phyloP scores from a whole-genome alignment of 1,140 invertebrate species.

The Helicoverpa armigera region DNA sequence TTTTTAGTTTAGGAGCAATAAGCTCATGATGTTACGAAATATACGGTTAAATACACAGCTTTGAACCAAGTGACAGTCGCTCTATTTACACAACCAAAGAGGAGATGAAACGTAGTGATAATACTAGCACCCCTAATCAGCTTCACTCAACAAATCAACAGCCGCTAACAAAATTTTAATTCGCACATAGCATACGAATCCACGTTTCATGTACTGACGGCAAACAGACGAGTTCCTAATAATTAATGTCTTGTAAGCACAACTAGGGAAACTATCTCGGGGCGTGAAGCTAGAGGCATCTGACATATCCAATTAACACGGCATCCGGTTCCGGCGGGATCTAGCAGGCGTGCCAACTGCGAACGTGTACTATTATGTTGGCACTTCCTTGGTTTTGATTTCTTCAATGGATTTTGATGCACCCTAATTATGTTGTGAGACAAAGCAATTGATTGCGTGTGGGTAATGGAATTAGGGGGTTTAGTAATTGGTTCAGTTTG shows the following conservation, averaged over 20 bases:
- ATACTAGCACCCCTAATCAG: too few relatives aligned
- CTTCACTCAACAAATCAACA: background rate
- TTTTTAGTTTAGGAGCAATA: too few relatives aligned
- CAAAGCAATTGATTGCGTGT: background rate
- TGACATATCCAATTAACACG: constrained; percentile 85
- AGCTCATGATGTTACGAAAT: too few relatives aligned
- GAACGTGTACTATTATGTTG: constrained; percentile 50
- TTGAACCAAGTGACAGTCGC: too few relatives aligned
- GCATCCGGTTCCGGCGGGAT: constrained; percentile 71
- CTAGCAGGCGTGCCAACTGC: constrained; percentile 56
- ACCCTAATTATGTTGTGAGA: background rate
- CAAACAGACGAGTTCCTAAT: constrained; percentile 68
- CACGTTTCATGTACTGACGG: constrained; percentile 47
- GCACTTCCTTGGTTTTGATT: constrained; percentile 58
- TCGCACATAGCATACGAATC: background rate
- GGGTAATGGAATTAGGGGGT: too few relatives aligned
- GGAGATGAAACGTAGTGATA: too few relatives aligned
- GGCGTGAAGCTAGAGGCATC: constrained; percentile 79
- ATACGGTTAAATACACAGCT: too few relatives aligned
- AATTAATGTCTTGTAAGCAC: constrained; percentile 80
- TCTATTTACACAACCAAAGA: too few relatives aligned
- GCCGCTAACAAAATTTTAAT: constrained; percentile 24
- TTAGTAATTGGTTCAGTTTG: too few relatives aligned
- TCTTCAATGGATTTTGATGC: constrained; percentile 37
- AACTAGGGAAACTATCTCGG: constrained; percentile 75